Base-by-base conservation (phyloP, 2,113 vertebrate genomes). In the Festucalex cinctus region DNA sequence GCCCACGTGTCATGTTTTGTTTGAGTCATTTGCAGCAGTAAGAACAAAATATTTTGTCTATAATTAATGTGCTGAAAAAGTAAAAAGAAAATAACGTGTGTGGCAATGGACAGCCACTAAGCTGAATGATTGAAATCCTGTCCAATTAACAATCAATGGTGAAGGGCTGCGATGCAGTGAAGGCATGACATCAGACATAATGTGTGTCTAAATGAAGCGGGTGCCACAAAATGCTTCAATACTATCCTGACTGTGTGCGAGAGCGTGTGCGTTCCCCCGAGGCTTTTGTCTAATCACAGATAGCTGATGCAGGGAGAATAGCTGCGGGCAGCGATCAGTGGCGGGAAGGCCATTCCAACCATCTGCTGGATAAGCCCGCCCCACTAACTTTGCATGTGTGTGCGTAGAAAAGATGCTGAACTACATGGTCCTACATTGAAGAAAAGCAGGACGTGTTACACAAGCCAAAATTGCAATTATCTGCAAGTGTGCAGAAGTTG, bases 281-380 rank as follows among this genome's bases (percentile, higher is more conserved):
- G 84, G 83, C 77, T 77, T 44, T 46, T 67, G 82, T 85, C 74
- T 87, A 86, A 88, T 87, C 83, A 88, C 81, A 85, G 83, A 78
- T 79, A 84, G 81, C 81, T 83, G 80, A 83, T 78, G 83, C 83
- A 73, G 71, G 82, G 68, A 76, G 69, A 75, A 76, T 37, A 68
- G 82, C 82, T 68, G 49, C 37, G 44, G 78, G 83, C 86, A 82
- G 75, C 76, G 79, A 82, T 87, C 79, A 68, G 82, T 60, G 48
- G 66, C 60, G 74, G 69, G 69, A 73, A 77, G 84, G 80, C 83
- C 80, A 81, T 87, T 83, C 83, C 70, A 69, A 77, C 86, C 86
- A 89, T 88, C 88, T 90, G 88, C 85, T 79, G 32, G 65, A 81
- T 74, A 68, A 74, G 63, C 76, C 85, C 67, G 74, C 74, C 68